Evolutionary conservation across 1,140 invertebrate species (phyloP).

Genomic region (Drosophila dunni): DNA sequence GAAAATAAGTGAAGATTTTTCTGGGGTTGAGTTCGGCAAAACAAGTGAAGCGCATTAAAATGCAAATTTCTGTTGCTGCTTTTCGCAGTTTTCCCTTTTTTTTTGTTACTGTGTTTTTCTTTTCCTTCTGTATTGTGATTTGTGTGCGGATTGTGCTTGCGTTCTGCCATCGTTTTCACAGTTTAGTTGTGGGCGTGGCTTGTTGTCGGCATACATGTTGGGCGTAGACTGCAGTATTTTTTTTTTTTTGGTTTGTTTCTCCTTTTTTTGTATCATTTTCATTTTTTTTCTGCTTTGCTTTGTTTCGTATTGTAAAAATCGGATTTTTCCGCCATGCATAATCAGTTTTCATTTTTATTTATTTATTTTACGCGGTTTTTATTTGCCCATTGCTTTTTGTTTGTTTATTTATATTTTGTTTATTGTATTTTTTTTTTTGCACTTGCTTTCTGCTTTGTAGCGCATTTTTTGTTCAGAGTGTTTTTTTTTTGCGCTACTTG

Average conservation of each 20-base stretch:
- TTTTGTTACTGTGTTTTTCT: slow-evolving; percentile 13
- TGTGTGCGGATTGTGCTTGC: slow-evolving; percentile 61
- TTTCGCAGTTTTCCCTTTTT: slow-evolving; percentile 29
- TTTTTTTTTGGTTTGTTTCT: neutral
- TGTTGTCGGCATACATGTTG: slow-evolving; percentile 41
- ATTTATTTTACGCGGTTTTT: slow-evolving; percentile 82
- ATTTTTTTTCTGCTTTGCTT: neutral
- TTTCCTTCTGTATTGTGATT: slow-evolving; percentile 60
- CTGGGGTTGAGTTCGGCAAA: slow-evolving; percentile 48
- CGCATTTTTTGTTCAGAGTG: slow-evolving; percentile 21
- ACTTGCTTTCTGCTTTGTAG: slow-evolving; percentile 18
- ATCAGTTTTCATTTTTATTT: slow-evolving; percentile 81
- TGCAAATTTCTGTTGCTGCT: slow-evolving; percentile 68
- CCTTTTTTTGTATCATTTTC: too few relatives aligned
- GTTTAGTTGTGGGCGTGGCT: slow-evolving; percentile 76
- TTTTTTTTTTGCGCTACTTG: slow-evolving; percentile 29
- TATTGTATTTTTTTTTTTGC: slow-evolving; percentile 59
- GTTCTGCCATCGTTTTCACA: slow-evolving; percentile 44
- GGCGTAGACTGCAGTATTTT: slow-evolving; percentile 43
- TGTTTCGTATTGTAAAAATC: slow-evolving; percentile 50
- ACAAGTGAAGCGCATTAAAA: slow-evolving; percentile 83
- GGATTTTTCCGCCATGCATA: slow-evolving; percentile 80
- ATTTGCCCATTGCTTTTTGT: slow-evolving; percentile 60
- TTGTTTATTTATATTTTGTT: slow-evolving; percentile 53
- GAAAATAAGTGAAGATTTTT: slow-evolving; percentile 34